These are phyloP conservation scores for Eulemur albifrons DNA, from an alignment of 2,797 vertebrate genomes.

Conservation along the genomic window DNA sequence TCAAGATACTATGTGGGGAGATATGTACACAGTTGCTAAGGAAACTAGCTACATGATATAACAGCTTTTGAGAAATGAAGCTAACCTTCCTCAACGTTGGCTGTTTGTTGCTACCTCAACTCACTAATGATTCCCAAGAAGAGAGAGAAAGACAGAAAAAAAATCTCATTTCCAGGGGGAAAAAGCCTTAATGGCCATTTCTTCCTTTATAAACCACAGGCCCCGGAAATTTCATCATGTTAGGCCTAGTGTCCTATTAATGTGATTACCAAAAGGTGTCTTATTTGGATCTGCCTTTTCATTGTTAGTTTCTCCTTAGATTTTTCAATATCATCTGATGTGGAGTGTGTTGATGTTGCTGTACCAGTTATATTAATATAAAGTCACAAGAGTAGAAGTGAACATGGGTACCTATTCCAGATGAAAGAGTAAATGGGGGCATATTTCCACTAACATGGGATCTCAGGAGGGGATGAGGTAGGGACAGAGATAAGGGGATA, in stretches of 20 bases:
- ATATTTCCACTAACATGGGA: neutral
- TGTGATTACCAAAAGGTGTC: neutral
- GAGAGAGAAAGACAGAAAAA: neutral
- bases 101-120: neutral
- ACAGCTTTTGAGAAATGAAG: conserved; percentile 42
- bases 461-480: neutral
- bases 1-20: neutral
- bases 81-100: conserved; percentile 34
- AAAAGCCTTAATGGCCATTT: neutral
- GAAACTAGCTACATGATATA: conserved; percentile 57
- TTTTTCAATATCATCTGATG: neutral
- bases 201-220: neutral
- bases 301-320: neutral
- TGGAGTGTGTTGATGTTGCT: neutral
- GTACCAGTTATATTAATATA: neutral
- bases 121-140: conserved; percentile 7
- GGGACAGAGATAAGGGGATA: neutral
- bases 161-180: neutral
- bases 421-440: neutral
- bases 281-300: neutral
- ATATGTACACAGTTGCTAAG: conserved; percentile 55
- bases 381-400: neutral
- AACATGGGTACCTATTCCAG: neutral
- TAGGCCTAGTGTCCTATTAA: neutral
- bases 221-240: neutral